Conservation (phyloP, 2,113 vertebrate species). For the Crocuta crocuta region DNA sequence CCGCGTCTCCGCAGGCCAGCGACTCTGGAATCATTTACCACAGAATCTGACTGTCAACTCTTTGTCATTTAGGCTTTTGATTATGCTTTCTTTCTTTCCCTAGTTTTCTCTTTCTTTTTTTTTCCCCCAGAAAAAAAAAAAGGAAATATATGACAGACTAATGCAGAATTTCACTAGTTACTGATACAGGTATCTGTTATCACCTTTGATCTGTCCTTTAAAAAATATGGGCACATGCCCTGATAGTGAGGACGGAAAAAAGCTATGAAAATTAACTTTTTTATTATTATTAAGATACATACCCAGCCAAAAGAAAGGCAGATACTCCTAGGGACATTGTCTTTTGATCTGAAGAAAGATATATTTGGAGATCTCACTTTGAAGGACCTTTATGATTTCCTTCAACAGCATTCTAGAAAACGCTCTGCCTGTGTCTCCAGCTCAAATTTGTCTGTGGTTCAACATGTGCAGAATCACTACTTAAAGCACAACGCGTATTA, state of each 20-base stretch:
- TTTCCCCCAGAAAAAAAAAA: conserved; percentile 76
- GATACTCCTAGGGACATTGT: conserved; percentile 43
- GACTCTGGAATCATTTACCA: conserved; percentile 99
- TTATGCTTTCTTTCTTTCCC: conserved; percentile 90
- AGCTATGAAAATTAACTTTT: conserved; percentile 82
- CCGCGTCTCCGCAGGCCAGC: conserved; percentile 96
- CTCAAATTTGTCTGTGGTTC: conserved; percentile 7
- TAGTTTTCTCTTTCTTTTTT: conserved; percentile 53
- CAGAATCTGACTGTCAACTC: conserved; percentile 99
- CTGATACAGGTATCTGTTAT: conserved; percentile 91
- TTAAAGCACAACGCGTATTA: conserved; percentile 82
- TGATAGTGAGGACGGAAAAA: conserved; percentile 63
- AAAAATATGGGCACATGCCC: conserved; percentile 82
- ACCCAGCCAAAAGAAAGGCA: conserved; percentile 80
- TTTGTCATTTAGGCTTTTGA: conserved; percentile 99
- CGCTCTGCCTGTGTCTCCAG: not conserved
- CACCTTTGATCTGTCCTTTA: conserved; percentile 88
- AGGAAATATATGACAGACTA: conserved; percentile 95
- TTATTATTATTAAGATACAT: conserved; percentile 83
- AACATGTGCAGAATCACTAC: conserved; percentile 48
- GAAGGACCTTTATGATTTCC: not conserved
- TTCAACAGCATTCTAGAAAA: not conserved
- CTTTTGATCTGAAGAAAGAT: conserved; percentile 84
- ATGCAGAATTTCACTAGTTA: conserved; percentile 91
- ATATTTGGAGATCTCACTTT: conserved; percentile 48